Evolutionary conservation across 2,113 vertebrate species (phyloP), one percentile per base, ranked within the genome.

Genomic region (Campylomormyrus tamandua): DNA sequence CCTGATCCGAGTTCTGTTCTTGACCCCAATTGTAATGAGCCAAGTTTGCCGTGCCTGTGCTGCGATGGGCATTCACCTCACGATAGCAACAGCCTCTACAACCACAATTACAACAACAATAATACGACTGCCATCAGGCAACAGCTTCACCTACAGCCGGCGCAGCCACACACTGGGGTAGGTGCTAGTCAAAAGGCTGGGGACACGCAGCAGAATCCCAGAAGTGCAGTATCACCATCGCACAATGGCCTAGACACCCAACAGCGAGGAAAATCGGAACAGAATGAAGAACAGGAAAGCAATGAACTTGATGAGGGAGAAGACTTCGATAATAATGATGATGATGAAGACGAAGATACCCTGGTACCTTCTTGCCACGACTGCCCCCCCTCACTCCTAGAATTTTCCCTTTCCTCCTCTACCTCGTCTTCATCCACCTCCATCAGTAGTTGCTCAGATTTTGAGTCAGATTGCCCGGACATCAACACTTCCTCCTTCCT

Each of bases 11-110:
- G 91, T 52, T 90, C 93, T 17, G 92, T 95, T 1, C 95, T 98
- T 84, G 98, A 99, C 27, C 96, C 97, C 42, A 99, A 99, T 91
- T 99, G 97, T 94, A 99, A 99, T 87, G 97, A 95, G 2, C 97
- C 98, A 0, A 97, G 96, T 0, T 91, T 98, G 90, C 96, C 97
- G 2, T 99, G 98, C 90, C 94, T 93, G 0, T 99, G 98, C 35
- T 99, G 98, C 0, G 96, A 96, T 50, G 95, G 95, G 5, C 97
- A 97, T 80, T 90, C 95, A 0, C 93, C 93, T 0, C 96, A 93
- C 90, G 94, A 91, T 3, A 96, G 93, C 92, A 96, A 96, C 93
- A 96, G 95, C 66, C 94, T 96, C 93, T 96, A 95, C 87, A 96
- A 96, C 92, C 96, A 96, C 66, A 96, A 96, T 93, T 95, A 96